Evolutionary conservation across 2,888 invertebrate species (phyloP).

Genomic region (Papilio gigon): DNA sequence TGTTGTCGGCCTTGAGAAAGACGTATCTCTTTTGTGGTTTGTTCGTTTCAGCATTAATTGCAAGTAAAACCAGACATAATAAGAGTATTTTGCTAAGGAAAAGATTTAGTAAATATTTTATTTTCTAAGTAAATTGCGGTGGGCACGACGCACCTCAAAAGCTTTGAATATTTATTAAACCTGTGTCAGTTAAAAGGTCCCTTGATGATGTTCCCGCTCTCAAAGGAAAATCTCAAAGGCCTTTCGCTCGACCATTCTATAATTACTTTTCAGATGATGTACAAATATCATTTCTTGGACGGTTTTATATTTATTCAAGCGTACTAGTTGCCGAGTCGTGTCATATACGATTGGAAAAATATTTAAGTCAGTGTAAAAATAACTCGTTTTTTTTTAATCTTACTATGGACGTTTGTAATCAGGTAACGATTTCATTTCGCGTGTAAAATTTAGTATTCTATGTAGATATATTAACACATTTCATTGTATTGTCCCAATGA

Average conservation of each 20-base stretch:
- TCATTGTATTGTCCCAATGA: no score
- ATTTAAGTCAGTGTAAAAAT: not conserved
- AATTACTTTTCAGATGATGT: conserved; percentile 35
- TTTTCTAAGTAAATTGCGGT: conserved; percentile 21
- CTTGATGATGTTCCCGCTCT: conserved; percentile 31
- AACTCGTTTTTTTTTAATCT: no score
- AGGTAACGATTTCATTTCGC: no score
- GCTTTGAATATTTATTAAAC: conserved; percentile 26
- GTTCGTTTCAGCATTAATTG: not conserved
- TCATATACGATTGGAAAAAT: not conserved
- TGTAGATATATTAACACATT: no score
- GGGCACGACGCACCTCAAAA: not conserved
- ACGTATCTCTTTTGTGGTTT: no score
- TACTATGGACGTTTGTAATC: no score
- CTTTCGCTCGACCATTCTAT: conserved; percentile 18
- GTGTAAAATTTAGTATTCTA: no score
- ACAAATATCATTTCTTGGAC: conserved; percentile 32
- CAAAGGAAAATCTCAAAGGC: conserved; percentile 35
- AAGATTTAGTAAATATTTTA: not conserved
- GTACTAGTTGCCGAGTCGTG: not conserved
- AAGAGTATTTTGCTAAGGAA: not conserved
- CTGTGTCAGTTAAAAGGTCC: conserved; percentile 27
- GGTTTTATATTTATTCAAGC: conserved; percentile 14
- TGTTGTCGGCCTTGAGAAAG: no score
- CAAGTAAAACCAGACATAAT: not conserved